These are phyloP conservation scores for Lates japonicus DNA, from an alignment of 2,797 vertebrate genomes.

Conservation along the genomic window DNA sequence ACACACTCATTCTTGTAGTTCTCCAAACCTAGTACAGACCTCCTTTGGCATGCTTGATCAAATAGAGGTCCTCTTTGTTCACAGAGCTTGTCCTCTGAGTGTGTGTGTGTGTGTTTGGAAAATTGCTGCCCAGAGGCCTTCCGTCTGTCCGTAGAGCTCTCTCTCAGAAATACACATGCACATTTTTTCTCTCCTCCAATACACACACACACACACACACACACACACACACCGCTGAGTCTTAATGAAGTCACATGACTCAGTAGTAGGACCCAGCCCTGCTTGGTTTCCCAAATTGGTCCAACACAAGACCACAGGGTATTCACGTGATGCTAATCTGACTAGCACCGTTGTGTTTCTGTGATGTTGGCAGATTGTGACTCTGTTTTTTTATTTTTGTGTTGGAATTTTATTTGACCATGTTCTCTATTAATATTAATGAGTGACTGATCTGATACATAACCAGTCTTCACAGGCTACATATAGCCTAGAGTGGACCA, in stretches of 20 bases:
- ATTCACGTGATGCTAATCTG: slow-evolving; percentile 41
- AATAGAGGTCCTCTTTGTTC: slow-evolving; percentile 84
- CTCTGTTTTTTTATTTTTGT: not conserved
- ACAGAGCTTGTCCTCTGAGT: slow-evolving; percentile 28
- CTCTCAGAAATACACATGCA: slow-evolving; percentile 7
- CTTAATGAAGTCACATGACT: slow-evolving; percentile 59
- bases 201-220: slow-evolving; percentile 11
- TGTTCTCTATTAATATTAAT: too few species aligned
- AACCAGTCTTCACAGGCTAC: not conserved
- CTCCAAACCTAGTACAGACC: slow-evolving; percentile 76
- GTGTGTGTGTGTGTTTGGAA: slow-evolving; percentile 34
- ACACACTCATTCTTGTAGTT: slow-evolving; percentile 68
- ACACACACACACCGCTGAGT: slow-evolving; percentile 13
- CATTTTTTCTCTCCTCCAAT: not conserved
- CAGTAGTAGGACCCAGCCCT: slow-evolving; percentile 27
- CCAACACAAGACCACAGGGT: slow-evolving; percentile 34
- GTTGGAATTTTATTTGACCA: too few species aligned
- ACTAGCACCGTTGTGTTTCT: not conserved
- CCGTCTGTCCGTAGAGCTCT: slow-evolving; percentile 3
- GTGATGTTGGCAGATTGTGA: not conserved
- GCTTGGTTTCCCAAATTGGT: slow-evolving; percentile 20
- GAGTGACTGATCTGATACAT: not conserved
- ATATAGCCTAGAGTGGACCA: not conserved
- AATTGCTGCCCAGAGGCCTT: slow-evolving; percentile 33
- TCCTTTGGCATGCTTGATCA: slow-evolving; percentile 65